Conservation (phyloP, 92 coral and sea anemone species). For the Isaurus tuberculatus region DNA sequence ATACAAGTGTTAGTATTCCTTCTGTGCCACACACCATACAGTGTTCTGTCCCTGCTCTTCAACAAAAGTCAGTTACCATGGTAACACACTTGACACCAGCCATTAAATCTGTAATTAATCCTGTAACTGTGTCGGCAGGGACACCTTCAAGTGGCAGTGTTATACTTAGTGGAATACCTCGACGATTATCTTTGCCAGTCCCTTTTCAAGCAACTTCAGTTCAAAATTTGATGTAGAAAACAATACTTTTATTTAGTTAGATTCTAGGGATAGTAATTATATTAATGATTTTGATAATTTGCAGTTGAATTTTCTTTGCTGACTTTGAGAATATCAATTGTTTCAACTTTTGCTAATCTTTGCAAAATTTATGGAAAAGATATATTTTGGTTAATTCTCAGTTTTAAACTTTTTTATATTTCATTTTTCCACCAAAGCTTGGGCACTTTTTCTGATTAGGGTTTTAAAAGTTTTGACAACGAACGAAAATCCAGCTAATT, state of each 20-base stretch:
- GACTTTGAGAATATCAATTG: background rate
- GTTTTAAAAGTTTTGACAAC: no score
- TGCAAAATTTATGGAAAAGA: background rate
- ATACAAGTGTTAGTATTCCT: background rate
- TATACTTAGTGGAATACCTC: slow-evolving; percentile 53
- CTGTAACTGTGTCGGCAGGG: slow-evolving; percentile 48
- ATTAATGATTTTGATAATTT: background rate
- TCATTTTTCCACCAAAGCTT: no score
- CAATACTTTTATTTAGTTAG: slow-evolving; percentile 9
- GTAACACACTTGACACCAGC: slow-evolving; percentile 42
- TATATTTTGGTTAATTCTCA: background rate
- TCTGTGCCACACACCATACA: background rate
- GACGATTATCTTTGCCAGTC: slow-evolving; percentile 66
- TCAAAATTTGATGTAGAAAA: slow-evolving; percentile 9
- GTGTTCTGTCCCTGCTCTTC: slow-evolving; percentile 10
- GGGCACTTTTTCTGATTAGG: no score
- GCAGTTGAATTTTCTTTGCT: background rate
- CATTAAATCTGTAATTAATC: slow-evolving; percentile 17
- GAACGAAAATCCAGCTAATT: no score
- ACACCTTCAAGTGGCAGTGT: slow-evolving; percentile 55
- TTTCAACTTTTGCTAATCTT: background rate
- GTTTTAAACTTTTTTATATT: no score
- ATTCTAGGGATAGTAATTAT: background rate
- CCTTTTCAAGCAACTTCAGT: slow-evolving; percentile 24
- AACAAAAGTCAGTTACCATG: slow-evolving; percentile 27